phyloP scores from a whole-genome alignment of 2,888 invertebrate species.

The Nymphalis c-album region DNA sequence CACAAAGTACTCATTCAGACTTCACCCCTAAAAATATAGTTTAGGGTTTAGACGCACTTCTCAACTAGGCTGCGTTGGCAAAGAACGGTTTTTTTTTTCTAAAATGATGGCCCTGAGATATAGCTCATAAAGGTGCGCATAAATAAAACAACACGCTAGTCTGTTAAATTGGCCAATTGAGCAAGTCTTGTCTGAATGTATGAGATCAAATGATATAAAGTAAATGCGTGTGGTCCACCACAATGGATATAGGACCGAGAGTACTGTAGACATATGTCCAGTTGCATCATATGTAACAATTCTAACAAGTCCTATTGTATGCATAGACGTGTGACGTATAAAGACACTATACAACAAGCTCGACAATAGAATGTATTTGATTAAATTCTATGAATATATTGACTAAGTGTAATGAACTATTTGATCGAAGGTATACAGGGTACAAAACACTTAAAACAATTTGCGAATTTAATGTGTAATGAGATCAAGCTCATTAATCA shows the following conservation, averaged over 20 bases:
- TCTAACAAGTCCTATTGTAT: constrained; percentile 34
- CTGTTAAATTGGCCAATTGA: not conserved
- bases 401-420: not conserved
- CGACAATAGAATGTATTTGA: not conserved
- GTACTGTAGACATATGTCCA: constrained; percentile 3
- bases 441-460: not conserved
- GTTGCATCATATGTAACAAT: constrained; percentile 13
- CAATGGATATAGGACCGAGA: not conserved
- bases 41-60: too few species aligned
- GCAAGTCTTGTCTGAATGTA: not conserved
- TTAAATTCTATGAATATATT: not conserved
- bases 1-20: too few species aligned
- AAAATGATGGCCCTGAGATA: too few species aligned
- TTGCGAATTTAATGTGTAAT: constrained; percentile 4
- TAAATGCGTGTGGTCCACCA: not conserved
- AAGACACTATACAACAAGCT: not conserved
- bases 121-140: too few species aligned
- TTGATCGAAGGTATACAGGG: not conserved
- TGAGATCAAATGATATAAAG: not conserved
- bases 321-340: constrained; percentile 19
- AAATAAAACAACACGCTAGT: too few species aligned
- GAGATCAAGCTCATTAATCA: constrained; percentile 29
- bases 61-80: too few species aligned
- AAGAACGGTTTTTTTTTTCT: too few species aligned
- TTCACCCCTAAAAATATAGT: too few species aligned